Percentiles rank a stretch among this genome's conserved stretches.
phyloP scores from a whole-genome alignment of 2,113 vertebrate species.

The Cottus gobio region DNA sequence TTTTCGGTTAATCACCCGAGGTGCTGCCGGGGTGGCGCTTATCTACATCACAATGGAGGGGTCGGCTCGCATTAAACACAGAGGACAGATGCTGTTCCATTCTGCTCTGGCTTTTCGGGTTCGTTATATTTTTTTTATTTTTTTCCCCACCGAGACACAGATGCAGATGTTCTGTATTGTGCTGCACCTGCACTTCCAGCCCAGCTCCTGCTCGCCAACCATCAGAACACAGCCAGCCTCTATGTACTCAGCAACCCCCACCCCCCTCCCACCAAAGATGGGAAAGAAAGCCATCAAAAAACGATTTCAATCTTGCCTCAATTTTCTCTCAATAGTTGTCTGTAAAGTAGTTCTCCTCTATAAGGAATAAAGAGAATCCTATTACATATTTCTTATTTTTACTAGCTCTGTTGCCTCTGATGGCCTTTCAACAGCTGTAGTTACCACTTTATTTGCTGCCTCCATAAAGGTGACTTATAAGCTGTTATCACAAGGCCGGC shows the following conservation, averaged over 20 bases:
- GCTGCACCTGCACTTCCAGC: slow-evolving; percentile 75
- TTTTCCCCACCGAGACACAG: slow-evolving; percentile 38
- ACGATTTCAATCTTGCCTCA: slow-evolving; percentile 67
- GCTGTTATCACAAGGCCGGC: slow-evolving; percentile 75
- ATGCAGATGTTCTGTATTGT: slow-evolving; percentile 75
- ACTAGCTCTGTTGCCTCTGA: slow-evolving; percentile 68
- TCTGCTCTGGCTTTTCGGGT: slow-evolving; percentile 65
- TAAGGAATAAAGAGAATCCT: slow-evolving; percentile 70
- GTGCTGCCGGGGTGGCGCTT: slow-evolving; percentile 68
- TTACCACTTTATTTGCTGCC: slow-evolving; percentile 78
- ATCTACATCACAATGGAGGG: slow-evolving; percentile 75
- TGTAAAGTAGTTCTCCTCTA: slow-evolving; percentile 63
- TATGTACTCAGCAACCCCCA: slow-evolving; percentile 34
- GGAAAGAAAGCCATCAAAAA: slow-evolving; percentile 66
- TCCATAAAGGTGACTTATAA: slow-evolving; percentile 84
- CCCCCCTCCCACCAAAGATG: slow-evolving; percentile 37
- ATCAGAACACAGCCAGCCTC: slow-evolving; percentile 43
- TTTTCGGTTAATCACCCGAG: slow-evolving; percentile 77
- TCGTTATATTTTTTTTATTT: slow-evolving; percentile 19
- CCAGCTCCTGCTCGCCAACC: slow-evolving; percentile 56
- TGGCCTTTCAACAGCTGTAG: slow-evolving; percentile 70
- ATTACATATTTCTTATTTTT: slow-evolving; percentile 78
- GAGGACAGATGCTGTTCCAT: slow-evolving; percentile 71
- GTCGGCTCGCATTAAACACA: slow-evolving; percentile 69
- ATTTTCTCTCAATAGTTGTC: slow-evolving; percentile 68